phyloP scores from a whole-genome alignment of 2,797 vertebrate genomes.

The Epinephelus malabaricus region DNA sequence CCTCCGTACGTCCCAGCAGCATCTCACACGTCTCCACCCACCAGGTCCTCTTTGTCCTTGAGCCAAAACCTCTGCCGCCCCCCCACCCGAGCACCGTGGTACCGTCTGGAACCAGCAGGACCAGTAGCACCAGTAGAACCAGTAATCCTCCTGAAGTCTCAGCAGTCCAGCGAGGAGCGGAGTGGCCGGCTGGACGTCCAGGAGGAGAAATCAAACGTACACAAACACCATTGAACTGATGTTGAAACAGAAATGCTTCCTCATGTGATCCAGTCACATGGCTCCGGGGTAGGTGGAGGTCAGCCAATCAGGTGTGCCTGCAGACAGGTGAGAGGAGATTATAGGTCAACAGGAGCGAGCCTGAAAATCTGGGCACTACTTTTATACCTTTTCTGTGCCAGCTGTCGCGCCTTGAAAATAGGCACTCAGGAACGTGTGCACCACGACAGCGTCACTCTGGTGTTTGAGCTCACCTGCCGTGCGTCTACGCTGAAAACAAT shows the following conservation, averaged over 20 bases:
- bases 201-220: conserved; percentile 85
- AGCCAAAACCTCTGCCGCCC: conserved; percentile 34
- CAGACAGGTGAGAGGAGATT: conserved; percentile 5
- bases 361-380: not conserved
- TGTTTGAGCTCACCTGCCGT: no score
- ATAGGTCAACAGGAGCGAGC: not conserved
- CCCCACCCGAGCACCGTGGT: not conserved
- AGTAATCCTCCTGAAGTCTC: conserved; percentile 4
- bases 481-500: no score
- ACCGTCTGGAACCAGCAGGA: conserved; percentile 15
- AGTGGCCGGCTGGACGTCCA: conserved; percentile 77
- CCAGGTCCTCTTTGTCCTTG: conserved; percentile 16
- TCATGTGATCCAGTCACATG: conserved; percentile 93
- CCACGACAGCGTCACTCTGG: no score
- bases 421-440: no score
- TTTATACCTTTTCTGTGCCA: no score
- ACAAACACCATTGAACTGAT: conserved; percentile 94
- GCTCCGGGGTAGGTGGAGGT: conserved; percentile 80
- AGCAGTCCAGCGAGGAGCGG: conserved; percentile 43
- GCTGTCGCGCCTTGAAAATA: no score
- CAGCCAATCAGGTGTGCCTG: conserved; percentile 85
- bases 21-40: conserved; percentile 25
- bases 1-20: not conserved
- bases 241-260: conserved; percentile 86
- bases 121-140: conserved; percentile 30